Evolutionary conservation across 2,113 vertebrate species (phyloP), one percentile per base, ranked within the genome.

Genomic region (Tautogolabrus adspersus): DNA sequence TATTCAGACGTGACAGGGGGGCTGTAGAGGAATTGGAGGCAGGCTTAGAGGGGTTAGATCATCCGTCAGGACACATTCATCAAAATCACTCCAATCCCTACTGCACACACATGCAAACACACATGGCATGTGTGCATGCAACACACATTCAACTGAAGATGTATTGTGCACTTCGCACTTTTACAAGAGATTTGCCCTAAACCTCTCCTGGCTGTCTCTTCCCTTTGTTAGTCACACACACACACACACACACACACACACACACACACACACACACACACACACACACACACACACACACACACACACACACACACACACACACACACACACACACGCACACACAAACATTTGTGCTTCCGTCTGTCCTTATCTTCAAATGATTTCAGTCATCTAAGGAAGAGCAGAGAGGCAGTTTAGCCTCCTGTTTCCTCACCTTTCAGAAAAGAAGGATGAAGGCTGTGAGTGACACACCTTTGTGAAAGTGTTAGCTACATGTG

Each of bases 11-110:
- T 87, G 84, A 88, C 80, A 86, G 70, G 82, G 84, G 79, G 51
- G 84, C 72, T 83, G 74, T 42, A 79, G 79, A 83, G 79, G 81
- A 88, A 64, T 77, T 73, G 73, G 66, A 87, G 87, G 82, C 79
- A 85, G 83, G 87, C 85, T 89, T 87, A 63, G 74, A 87, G 87
- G 86, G 79, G 84, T 85, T 88, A 83, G 78, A 86, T 86, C 86
- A 88, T 81, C 87, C 84, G 83, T 92, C 90, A 92, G 66, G 84
- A 89, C 76, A 57, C 84, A 92, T 92, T 92, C 71, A 87, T 92
- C 90, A 92, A 82, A 92, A 83, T 66, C 75, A 66, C 65, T 70
- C 65, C 42, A 47, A 60, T 61, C 46, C 18, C 58, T 52, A 16
- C 30, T 47, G 65, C 68, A 77, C 60, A 16, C 40, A 62, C 34